Conservation (phyloP, 2,888 invertebrate species). For the Pediacus dermestoides region DNA sequence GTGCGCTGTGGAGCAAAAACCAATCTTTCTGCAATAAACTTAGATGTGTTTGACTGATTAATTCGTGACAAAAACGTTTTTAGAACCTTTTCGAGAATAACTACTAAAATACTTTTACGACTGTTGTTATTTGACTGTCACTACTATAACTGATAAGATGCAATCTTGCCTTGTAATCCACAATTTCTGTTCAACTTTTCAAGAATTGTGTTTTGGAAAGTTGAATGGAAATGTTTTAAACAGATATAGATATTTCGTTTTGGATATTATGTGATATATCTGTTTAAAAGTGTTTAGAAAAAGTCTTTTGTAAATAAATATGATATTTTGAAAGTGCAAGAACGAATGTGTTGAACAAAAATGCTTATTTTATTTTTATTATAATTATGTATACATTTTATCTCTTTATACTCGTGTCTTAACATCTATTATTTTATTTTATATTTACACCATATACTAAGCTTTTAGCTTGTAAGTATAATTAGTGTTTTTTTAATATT, state of each 20-base stretch:
- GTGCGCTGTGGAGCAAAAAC: no score
- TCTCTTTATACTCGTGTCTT: neutral
- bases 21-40: no score
- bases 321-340: conserved; percentile 9
- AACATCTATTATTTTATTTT: conserved; percentile 2
- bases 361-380: conserved; percentile 16
- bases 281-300: no score
- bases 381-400: conserved; percentile 14
- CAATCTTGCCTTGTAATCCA: conserved; percentile 40
- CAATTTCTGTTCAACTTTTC: no score
- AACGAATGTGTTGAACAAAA: conserved; percentile 14
- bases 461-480: neutral
- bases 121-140: conserved; percentile 19
- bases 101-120: no score
- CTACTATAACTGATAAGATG: conserved; percentile 22
- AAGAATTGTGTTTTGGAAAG: no score
- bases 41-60: neutral
- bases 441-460: conserved; percentile 1
- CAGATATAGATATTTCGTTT: conserved; percentile 23
- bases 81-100: no score
- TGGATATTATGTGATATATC: no score
- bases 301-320: conserved; percentile 25
- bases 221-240: conserved; percentile 18
- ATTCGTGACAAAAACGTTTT: neutral
- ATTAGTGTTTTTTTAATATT: conserved; percentile 4